Evolutionary conservation across 2,797 vertebrate species (phyloP).

Genomic region (Periophthalmus magnuspinnatus): DNA sequence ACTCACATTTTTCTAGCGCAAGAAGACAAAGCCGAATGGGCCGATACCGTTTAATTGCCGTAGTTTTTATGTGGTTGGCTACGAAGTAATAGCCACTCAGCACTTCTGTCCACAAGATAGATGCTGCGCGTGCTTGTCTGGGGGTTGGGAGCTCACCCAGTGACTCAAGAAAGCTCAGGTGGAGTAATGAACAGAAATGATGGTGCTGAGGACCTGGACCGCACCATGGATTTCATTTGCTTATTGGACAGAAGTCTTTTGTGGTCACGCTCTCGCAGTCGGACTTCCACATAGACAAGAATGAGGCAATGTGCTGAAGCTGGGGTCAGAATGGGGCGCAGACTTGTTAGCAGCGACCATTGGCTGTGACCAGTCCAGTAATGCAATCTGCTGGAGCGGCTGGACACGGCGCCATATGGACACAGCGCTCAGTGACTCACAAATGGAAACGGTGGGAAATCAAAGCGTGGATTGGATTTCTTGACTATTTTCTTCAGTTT

Average conservation of each 20-base stretch:
- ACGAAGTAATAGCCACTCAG: conserved; percentile 77
- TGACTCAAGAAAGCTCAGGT: conserved; percentile 69
- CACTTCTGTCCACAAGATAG: conserved; percentile 76
- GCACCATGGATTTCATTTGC: conserved; percentile 64
- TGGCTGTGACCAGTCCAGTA: conserved; percentile 48
- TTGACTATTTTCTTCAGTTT: conserved; percentile 22
- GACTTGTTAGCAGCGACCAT: conserved; percentile 63
- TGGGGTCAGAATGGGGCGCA: conserved; percentile 48
- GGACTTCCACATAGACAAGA: conserved; percentile 19
- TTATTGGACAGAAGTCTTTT: conserved; percentile 61
- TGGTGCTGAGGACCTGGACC: conserved; percentile 20
- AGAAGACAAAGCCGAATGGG: conserved; percentile 67
- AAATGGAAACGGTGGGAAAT: conserved; percentile 56
- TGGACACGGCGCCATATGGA: conserved; percentile 48
- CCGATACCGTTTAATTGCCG: conserved; percentile 74
- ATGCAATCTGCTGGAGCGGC: conserved; percentile 55
- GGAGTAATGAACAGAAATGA: conserved; percentile 73
- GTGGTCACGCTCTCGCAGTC: conserved; percentile 40
- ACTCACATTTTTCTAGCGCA: conserved; percentile 30
- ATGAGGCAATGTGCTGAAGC: conserved; percentile 17
- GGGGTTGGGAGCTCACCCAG: conserved; percentile 58
- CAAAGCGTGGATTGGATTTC: conserved; percentile 35
- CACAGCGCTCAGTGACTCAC: conserved; percentile 28
- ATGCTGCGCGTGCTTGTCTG: conserved; percentile 70
- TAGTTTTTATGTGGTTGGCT: conserved; percentile 72